Evolutionary conservation across 2,888 invertebrate genomes (phyloP).

Genomic region (Atethmia centrago): DNA sequence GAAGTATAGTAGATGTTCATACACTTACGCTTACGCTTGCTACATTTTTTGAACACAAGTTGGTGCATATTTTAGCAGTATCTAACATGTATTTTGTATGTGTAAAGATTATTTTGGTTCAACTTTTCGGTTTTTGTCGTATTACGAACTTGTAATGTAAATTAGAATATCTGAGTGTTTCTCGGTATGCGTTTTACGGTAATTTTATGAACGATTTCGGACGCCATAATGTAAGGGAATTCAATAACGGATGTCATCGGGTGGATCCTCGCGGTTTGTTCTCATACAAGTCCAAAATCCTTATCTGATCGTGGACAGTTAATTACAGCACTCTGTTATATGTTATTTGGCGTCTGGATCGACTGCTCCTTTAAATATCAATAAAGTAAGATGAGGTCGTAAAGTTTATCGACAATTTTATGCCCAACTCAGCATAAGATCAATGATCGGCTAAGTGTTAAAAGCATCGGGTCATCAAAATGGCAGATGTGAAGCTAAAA

Average conservation of each 20-base stretch:
- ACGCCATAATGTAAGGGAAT: slow-evolving; percentile 38
- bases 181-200: slow-evolving; percentile 60
- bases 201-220: slow-evolving; percentile 57
- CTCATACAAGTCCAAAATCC: slow-evolving; percentile 30
- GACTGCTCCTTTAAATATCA: slow-evolving; percentile 69
- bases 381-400: slow-evolving; percentile 72
- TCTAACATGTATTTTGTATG: slow-evolving; percentile 33
- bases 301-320: slow-evolving; percentile 51
- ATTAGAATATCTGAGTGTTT: slow-evolving; percentile 57
- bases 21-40: slow-evolving; percentile 47
- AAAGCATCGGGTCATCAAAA: slow-evolving; percentile 48
- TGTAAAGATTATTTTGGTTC: slow-evolving; percentile 42
- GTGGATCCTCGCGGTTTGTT: slow-evolving; percentile 23
- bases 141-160: slow-evolving; percentile 57
- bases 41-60: slow-evolving; percentile 50
- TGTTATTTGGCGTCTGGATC: slow-evolving; percentile 62
- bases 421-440: slow-evolving; percentile 66
- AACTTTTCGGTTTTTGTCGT: slow-evolving; percentile 50
- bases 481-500: slow-evolving; percentile 14
- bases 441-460: slow-evolving; percentile 57
- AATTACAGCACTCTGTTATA: slow-evolving; percentile 69
- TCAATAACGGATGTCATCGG: slow-evolving; percentile 45
- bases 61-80: slow-evolving; percentile 42
- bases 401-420: slow-evolving; percentile 78
- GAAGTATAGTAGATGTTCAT: slow-evolving; percentile 48